phyloP scores from a whole-genome alignment of 2,888 invertebrate genomes.

The Lepidonotus clava region DNA sequence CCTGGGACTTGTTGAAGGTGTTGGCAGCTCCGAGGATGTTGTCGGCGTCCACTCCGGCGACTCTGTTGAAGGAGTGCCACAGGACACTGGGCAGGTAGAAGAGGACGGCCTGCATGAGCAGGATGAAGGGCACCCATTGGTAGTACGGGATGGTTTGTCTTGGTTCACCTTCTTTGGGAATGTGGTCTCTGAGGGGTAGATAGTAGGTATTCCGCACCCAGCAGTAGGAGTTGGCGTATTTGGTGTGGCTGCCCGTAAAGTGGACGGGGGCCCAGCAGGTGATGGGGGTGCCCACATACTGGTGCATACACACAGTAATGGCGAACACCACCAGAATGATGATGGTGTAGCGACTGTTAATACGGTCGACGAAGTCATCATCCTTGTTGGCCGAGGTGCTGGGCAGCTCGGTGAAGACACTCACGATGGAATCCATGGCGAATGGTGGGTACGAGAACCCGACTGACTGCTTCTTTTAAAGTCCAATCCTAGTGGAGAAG shows the following conservation, averaged over 20 bases:
- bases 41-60: conserved; percentile 61
- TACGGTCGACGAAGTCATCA: conserved; percentile 61
- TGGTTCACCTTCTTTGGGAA: conserved; percentile 46
- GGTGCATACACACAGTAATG: conserved; percentile 53
- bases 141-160: conserved; percentile 60
- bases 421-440: conserved; percentile 52
- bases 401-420: conserved; percentile 41
- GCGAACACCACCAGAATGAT: conserved; percentile 57
- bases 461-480: not conserved
- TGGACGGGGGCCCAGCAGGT: conserved; percentile 62
- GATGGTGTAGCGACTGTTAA: conserved; percentile 60
- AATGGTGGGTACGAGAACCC: too few species aligned
- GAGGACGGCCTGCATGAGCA: conserved; percentile 76
- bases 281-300: conserved; percentile 59
- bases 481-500: too few species aligned
- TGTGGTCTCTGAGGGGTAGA: conserved; percentile 28
- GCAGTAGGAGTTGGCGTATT: conserved; percentile 58
- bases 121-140: conserved; percentile 72
- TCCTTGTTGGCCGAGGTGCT: conserved; percentile 52
- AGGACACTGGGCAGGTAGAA: conserved; percentile 80
- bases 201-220: conserved; percentile 63
- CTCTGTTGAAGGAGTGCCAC: conserved; percentile 78
- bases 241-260: conserved; percentile 58
- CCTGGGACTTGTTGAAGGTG: conserved; percentile 51
- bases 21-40: conserved; percentile 60